Evolutionary conservation across 2,888 invertebrate species (phyloP), one percentile per base, ranked within the genome.

Genomic region (Drosophila setosimentum): DNA sequence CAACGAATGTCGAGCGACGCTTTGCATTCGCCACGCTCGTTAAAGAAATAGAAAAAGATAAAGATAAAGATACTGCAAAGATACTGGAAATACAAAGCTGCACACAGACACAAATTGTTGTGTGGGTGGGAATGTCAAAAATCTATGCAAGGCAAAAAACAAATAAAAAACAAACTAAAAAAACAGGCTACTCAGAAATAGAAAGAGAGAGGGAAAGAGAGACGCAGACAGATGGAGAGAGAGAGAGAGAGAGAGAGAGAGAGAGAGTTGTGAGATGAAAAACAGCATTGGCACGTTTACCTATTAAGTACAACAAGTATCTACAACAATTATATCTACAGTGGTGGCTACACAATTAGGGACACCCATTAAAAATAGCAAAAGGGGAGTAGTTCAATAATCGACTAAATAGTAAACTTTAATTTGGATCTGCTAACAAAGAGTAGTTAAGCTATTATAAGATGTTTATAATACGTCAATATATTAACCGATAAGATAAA

Each of bases 261-360:
- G 45, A 27, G 57, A 67, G 57, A 61, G 55, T 57, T 65, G 73
- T 60, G 57, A 37, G 63, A 77, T 63, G 55, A 50, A 37, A 63
- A 62, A 35, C 27, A 57, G 30, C 40, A 68, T 59, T 58, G 63
- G 55, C 70, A 75, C 62, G 60, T 75, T 73, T 75, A 71, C 57
- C 68, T 61, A 71, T 86, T 80, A 86, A 73, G 76, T 72, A 85
- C 80, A 65, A 48, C 62, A 74, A 71, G 86, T 77, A 82, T 82
- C 74, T 79, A 50, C 60, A 67, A 74, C 73, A 74, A 33, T 33
- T 76, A 35, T 21, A 54, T 35, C 18, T 27, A 35, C 55, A 37
- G 37, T 55, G 55, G 5, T 37, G 37, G n/a, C 13, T n/a, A 27
- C 8, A 8, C 1, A 8, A n/a, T n/a, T 37, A 29, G 27, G 13